These are phyloP conservation scores for Drosophila baimaii DNA, from an alignment of 1,140 invertebrate species.

Conservation along the genomic window DNA sequence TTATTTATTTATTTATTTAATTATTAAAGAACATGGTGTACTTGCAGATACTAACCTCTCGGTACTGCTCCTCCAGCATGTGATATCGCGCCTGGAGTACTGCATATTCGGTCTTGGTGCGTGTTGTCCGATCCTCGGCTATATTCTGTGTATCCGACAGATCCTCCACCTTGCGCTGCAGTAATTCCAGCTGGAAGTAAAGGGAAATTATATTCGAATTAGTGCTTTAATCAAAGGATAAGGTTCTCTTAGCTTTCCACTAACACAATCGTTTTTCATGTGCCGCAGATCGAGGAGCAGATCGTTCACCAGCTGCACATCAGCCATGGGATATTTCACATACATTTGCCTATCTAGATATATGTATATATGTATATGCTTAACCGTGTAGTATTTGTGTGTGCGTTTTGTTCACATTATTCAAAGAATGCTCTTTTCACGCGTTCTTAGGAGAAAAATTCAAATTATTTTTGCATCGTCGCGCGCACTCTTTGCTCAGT, in stretches of 20 bases:
- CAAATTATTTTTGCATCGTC: conserved; percentile 46
- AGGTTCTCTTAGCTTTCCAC: conserved; percentile 42
- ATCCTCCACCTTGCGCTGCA: conserved; percentile 95
- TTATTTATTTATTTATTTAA: not conserved
- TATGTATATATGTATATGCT: conserved; percentile 14
- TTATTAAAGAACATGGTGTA: too few relatives aligned
- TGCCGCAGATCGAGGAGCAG: conserved; percentile 76
- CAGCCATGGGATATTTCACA: conserved; percentile 81
- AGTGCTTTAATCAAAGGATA: not conserved
- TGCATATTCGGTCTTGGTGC: conserved; percentile 95
- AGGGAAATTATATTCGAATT: not conserved
- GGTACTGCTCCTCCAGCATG: conserved; percentile 95
- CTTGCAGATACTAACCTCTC: conserved; percentile 87
- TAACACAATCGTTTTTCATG: conserved; percentile 83
- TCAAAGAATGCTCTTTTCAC: conserved; percentile 8
- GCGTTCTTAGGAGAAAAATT: conserved; percentile 48
- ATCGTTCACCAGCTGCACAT: conserved; percentile 79
- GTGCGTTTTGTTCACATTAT: conserved; percentile 37
- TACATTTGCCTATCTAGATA: conserved; percentile 77
- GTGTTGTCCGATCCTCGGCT: conserved; percentile 93
- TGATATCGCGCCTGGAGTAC: conserved; percentile 94
- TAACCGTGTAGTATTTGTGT: not conserved
- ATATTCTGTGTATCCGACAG: conserved; percentile 93
- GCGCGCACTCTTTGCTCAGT: conserved; percentile 67
- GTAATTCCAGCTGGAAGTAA: conserved; percentile 90